phyloP scores from a whole-genome alignment of 2,113 vertebrate genomes.

The Todiramphus saurophagus region DNA sequence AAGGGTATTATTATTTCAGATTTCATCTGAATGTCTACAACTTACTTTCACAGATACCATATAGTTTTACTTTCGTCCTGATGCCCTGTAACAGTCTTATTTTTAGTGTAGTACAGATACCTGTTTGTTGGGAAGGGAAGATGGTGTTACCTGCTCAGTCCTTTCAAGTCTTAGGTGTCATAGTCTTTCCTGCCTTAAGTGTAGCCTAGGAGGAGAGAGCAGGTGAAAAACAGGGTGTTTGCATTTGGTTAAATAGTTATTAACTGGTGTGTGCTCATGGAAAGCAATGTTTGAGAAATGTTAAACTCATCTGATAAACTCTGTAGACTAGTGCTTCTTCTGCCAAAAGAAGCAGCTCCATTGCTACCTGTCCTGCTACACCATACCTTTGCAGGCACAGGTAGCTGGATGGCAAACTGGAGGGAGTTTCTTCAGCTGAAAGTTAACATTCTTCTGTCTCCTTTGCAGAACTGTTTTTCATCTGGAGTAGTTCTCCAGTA shows the following conservation, averaged over 20 bases:
- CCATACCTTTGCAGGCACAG: accelerated
- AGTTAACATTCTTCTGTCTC: neutral
- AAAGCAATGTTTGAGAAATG: neutral
- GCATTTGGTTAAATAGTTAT: neutral
- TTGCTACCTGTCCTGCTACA: neutral
- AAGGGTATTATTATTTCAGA: neutral
- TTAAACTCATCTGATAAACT: neutral
- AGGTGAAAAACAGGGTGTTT: neutral
- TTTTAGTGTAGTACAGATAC: neutral
- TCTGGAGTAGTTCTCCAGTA: neutral
- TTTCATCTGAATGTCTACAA: neutral
- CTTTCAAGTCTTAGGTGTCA: neutral
- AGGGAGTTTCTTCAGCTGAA: neutral
- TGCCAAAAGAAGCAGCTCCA: neutral
- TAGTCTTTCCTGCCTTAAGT: neutral
- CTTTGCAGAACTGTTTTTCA: neutral
- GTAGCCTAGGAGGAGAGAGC: neutral
- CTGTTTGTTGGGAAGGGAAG: neutral
- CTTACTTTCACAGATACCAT: neutral
- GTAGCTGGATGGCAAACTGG: neutral
- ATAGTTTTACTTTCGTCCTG: neutral
- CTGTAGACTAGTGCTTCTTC: neutral
- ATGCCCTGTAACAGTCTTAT: neutral
- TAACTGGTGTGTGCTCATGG: neutral
- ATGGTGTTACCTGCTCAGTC: neutral